Conservation (phyloP, 1,140 invertebrate genomes). For the Archivesica marissinica region DNA sequence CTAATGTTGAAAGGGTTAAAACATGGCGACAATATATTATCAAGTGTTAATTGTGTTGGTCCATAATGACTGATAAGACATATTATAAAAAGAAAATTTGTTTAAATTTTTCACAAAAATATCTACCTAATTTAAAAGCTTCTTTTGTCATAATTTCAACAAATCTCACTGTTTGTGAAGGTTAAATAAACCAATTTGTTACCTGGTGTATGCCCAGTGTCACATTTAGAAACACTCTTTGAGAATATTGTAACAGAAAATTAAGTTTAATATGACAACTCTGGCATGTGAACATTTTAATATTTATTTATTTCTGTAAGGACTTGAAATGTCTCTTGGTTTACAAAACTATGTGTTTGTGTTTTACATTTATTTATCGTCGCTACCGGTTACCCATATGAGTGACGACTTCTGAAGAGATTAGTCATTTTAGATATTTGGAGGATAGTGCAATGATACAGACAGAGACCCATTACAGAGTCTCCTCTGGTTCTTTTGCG, state of each 20-base stretch:
- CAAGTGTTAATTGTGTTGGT: not conserved
- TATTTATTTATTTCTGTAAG: constrained; percentile 6
- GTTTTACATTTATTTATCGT: too few relatives aligned
- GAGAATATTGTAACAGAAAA: constrained; percentile 1
- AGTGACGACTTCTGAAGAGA: too few relatives aligned
- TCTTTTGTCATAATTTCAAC: constrained; percentile 9
- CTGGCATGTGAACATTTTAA: not conserved
- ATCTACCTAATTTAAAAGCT: not conserved
- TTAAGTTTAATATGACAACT: constrained; percentile 1
- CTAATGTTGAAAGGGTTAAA: too few relatives aligned
- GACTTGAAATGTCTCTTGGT: too few relatives aligned
- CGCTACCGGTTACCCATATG: too few relatives aligned
- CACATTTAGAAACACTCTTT: constrained; percentile 14
- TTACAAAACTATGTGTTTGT: too few relatives aligned
- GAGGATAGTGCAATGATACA: too few relatives aligned
- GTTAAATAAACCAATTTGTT: constrained; percentile 13
- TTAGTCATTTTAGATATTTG: too few relatives aligned
- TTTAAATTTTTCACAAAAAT: not conserved
- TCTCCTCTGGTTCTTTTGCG: too few relatives aligned
- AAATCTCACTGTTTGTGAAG: not conserved
- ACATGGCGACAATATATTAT: too few relatives aligned
- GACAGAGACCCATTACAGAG: too few relatives aligned
- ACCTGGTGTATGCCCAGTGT: not conserved
- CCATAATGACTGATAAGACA: not conserved
- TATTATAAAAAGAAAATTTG: not conserved